These are phyloP conservation scores for Panthera tigris DNA, from an alignment of 2,113 vertebrate species.

Conservation along the genomic window DNA sequence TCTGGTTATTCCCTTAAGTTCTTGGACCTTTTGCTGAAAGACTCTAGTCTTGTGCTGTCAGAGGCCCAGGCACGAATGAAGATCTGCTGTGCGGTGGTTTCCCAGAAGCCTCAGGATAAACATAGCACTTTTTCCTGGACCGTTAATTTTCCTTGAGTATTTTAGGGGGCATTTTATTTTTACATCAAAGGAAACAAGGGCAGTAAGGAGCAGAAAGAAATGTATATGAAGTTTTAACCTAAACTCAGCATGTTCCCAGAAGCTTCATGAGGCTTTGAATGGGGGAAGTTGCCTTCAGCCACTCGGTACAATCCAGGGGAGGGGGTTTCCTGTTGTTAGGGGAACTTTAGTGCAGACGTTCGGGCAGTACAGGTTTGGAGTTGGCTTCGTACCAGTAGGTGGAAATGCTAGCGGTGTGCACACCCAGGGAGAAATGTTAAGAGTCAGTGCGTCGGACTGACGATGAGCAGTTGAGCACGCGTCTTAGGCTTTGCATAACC, in stretches of 20 bases:
- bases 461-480: not conserved
- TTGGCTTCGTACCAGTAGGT: not conserved
- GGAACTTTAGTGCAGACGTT: not conserved
- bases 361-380: not conserved
- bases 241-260: not conserved
- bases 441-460: not conserved
- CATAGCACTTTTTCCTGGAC: not conserved
- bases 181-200: conserved; percentile 21
- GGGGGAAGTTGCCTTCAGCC: not conserved
- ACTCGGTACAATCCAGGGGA: not conserved
- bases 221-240: not conserved
- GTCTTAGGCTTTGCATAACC: not conserved
- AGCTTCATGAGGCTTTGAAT: not conserved
- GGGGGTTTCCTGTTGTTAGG: not conserved
- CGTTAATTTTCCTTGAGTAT: not conserved
- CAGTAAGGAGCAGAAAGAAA: not conserved
- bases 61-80: not conserved
- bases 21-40: not conserved
- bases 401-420: not conserved
- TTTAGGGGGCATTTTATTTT: not conserved
- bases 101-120: not conserved
- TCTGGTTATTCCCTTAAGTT: not conserved
- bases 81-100: not conserved
- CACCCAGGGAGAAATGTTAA: not conserved
- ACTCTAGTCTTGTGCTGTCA: not conserved